Conservation (phyloP, 2,113 vertebrate species). For the Rhinolophus ferrumequinum region DNA sequence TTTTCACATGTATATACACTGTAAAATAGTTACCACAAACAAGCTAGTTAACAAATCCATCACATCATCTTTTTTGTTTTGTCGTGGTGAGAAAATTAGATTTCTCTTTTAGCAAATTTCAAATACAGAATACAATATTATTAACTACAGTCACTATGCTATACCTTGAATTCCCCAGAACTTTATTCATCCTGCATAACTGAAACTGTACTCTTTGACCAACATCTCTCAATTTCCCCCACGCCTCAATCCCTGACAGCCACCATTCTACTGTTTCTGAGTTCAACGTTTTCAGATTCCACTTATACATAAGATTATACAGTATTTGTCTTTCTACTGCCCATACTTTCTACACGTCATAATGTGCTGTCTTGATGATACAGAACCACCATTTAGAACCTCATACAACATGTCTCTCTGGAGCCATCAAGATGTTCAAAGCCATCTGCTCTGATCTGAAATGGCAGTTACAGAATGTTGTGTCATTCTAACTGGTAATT, state of each 20-base stretch:
- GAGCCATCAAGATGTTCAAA: not conserved
- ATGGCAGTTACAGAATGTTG: constrained; percentile 26
- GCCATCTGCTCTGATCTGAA: not conserved
- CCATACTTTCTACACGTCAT: not conserved
- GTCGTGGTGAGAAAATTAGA: not conserved
- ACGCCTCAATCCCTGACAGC: not conserved
- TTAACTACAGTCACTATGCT: not conserved
- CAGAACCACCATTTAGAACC: not conserved
- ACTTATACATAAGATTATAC: not conserved
- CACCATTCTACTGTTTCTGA: not conserved
- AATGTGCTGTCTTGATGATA: not conserved
- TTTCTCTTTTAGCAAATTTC: not conserved
- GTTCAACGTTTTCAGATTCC: not conserved
- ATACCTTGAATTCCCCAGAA: not conserved
- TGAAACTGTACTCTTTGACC: not conserved
- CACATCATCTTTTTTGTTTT: not conserved
- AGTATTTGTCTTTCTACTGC: not conserved
- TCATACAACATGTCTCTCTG: not conserved
- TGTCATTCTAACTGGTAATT: not conserved
- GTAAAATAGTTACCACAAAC: not conserved
- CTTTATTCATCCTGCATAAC: not conserved
- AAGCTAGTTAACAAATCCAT: not conserved
- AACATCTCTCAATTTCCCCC: not conserved
- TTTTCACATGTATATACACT: not conserved
- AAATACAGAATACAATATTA: not conserved